Conservation (phyloP, 2,797 vertebrate species). For the Alosa sapidissima region DNA sequence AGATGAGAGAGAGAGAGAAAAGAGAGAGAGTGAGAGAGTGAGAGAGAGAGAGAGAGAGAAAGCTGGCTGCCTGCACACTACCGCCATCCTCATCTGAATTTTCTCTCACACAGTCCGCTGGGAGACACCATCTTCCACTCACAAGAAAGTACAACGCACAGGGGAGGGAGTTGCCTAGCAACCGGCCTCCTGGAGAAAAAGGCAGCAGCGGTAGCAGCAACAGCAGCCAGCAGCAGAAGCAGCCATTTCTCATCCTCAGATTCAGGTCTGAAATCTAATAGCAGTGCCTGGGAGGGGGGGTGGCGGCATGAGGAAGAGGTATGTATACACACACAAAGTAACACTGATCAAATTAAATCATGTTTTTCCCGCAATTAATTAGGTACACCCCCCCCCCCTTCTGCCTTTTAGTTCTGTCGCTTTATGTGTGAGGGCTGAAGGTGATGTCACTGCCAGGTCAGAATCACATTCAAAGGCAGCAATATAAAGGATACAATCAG, state of each 20-base stretch:
- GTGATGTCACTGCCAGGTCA: constrained; percentile 3
- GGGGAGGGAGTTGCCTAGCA: constrained; percentile 76
- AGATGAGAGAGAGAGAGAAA: constrained; percentile 14
- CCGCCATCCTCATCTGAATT: constrained; percentile 45
- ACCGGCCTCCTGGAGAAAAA: constrained; percentile 68
- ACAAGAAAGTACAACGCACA: constrained; percentile 60
- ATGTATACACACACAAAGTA: constrained; percentile 26
- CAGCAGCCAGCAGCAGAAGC: constrained; percentile 44
- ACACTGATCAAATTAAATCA: constrained; percentile 10
- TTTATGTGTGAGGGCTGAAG: neutral
- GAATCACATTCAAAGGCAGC: neutral
- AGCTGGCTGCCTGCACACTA: constrained; percentile 29
- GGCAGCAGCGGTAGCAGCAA: constrained; percentile 50
- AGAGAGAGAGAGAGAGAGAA: constrained; percentile 20
- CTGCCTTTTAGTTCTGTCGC: neutral
- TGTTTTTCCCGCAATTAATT: constrained; percentile 35
- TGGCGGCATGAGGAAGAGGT: no score
- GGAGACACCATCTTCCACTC: constrained; percentile 77
- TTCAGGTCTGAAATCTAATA: constrained; percentile 70
- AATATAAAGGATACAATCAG: neutral
- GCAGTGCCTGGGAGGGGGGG: constrained; percentile 44
- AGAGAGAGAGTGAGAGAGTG: constrained; percentile 24
- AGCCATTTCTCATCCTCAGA: constrained; percentile 76
- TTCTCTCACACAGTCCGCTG: constrained; percentile 49
- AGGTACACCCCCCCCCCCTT: constrained; percentile 26